Evolutionary conservation across 2,113 vertebrate genomes (phyloP).

Genomic region (Laticauda colubrina): DNA sequence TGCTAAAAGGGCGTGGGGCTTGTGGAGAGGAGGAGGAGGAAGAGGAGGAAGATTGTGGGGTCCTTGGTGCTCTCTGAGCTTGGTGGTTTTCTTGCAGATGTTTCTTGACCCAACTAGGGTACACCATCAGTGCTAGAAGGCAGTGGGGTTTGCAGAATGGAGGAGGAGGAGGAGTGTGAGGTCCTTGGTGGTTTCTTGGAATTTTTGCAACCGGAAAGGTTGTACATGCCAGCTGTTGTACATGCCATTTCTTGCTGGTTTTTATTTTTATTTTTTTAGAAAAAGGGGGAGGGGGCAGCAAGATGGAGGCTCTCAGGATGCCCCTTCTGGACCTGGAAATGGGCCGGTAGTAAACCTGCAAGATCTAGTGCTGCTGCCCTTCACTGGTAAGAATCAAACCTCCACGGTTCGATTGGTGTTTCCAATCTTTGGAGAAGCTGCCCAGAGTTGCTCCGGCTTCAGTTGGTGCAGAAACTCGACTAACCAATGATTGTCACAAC

Average conservation of each 20-base stretch:
- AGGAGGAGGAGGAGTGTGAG: too few species aligned
- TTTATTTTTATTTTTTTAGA: too few species aligned
- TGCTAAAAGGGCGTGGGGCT: too few species aligned
- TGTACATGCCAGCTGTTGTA: background rate
- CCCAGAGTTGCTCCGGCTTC: background rate
- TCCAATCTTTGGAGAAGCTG: background rate
- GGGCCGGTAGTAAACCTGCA: too few species aligned
- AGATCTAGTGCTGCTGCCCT: background rate
- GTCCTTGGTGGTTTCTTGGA: too few species aligned
- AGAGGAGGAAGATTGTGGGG: too few species aligned
- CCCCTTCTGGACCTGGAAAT: background rate
- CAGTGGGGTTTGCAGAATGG: too few species aligned
- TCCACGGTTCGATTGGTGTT: background rate
- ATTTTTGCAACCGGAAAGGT: background rate
- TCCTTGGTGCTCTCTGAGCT: too few species aligned
- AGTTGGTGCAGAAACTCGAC: background rate
- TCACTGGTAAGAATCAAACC: background rate
- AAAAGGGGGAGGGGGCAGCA: background rate
- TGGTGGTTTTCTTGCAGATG: too few species aligned
- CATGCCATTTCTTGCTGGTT: accelerated
- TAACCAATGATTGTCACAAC: background rate
- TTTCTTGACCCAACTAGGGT: too few species aligned
- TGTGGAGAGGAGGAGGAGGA: too few species aligned
- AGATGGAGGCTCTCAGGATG: background rate
- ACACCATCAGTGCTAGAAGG: too few species aligned